These are phyloP conservation scores for Lucifuga dentata DNA, from an alignment of 2,113 vertebrate genomes.

Conservation along the genomic window DNA sequence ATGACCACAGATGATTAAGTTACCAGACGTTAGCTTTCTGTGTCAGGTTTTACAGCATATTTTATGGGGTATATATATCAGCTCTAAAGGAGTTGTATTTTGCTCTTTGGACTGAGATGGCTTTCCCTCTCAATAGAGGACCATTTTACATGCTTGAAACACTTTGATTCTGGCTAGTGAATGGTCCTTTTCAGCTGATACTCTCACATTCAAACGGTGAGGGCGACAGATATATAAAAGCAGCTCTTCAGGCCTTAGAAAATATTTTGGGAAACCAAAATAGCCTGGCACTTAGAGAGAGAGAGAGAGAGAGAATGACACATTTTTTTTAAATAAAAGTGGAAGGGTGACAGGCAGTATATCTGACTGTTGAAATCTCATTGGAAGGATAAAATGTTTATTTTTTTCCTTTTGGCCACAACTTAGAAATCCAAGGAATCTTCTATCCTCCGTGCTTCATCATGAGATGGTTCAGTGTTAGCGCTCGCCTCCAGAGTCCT, in stretches of 20 bases:
- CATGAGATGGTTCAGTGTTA: conserved; percentile 69
- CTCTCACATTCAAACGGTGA: conserved; percentile 65
- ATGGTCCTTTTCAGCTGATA: conserved; percentile 79
- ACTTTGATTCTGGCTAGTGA: conserved; percentile 78
- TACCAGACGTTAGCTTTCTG: conserved; percentile 19
- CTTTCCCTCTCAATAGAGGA: conserved; percentile 63
- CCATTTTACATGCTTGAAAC: conserved; percentile 65
- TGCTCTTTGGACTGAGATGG: conserved; percentile 58
- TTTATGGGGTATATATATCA: conserved; percentile 6
- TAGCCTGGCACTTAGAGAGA: conserved; percentile 69
- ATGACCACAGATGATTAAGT: conserved; percentile 9
- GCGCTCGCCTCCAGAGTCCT: conserved; percentile 50
- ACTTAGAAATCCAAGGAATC: conserved; percentile 76
- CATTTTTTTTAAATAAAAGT: conserved; percentile 61
- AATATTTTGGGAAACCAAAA: conserved; percentile 85
- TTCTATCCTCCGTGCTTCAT: conserved; percentile 53
- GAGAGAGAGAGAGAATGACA: conserved; percentile 55
- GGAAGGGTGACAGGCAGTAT: conserved; percentile 61
- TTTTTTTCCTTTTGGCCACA: conserved; percentile 70
- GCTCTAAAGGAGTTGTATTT: conserved; percentile 25
- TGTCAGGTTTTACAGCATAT: too few species aligned
- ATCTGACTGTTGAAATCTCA: conserved; percentile 73
- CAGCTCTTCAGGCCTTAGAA: conserved; percentile 77
- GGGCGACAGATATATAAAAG: conserved; percentile 75
- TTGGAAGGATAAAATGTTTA: conserved; percentile 72